Percentiles rank a stretch among this genome's conserved stretches.
Conservation (phyloP, 2,113 vertebrate genomes). For the Capricornis sumatraensis region DNA sequence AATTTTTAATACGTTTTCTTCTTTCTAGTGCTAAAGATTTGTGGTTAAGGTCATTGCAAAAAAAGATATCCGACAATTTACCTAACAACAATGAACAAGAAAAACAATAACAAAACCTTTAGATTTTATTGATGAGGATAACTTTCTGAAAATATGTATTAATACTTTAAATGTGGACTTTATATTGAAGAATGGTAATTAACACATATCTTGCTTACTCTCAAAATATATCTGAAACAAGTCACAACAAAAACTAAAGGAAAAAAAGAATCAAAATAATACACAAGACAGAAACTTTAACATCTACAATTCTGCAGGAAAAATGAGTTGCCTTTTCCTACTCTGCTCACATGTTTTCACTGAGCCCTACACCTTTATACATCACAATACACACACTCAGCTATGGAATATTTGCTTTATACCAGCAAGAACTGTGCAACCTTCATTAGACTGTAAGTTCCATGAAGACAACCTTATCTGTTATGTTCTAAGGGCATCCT, state of each 20-base stretch:
- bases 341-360: background rate
- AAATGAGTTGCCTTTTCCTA: background rate
- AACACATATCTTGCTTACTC: background rate
- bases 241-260: background rate
- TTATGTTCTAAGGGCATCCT: background rate
- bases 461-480: background rate
- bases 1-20: background rate
- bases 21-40: background rate
- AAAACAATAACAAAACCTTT: background rate
- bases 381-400: background rate
- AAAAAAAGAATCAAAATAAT: background rate
- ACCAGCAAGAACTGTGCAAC: background rate
- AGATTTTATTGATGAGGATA: background rate
- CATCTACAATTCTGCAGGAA: background rate
- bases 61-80: background rate
- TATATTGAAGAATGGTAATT: background rate
- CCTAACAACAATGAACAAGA: background rate
- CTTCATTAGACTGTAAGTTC: background rate
- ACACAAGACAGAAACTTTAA: background rate
- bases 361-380: background rate
- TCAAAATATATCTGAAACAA: background rate
- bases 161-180: background rate
- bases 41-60: background rate
- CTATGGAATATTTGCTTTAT: background rate
- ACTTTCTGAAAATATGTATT: background rate